Conservation (phyloP, 2,113 vertebrate genomes). For the Hiodon tergisus region DNA sequence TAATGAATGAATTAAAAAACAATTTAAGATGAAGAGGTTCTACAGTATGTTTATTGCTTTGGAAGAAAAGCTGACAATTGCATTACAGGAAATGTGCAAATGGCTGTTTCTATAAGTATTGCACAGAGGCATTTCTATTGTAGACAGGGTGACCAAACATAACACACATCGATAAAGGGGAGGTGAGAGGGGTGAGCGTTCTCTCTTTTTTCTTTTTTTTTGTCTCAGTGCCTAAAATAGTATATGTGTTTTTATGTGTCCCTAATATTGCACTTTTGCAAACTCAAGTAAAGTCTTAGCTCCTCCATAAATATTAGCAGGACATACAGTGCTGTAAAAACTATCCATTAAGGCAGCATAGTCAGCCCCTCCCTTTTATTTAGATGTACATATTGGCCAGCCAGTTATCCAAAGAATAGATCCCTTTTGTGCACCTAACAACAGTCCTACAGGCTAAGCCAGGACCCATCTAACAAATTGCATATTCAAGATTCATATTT, state of each 20-base stretch:
- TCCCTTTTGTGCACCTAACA: background rate
- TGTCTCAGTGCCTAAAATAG: too few relatives aligned
- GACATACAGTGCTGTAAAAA: too few relatives aligned
- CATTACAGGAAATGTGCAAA: background rate
- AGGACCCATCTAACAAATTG: background rate
- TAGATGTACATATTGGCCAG: background rate
- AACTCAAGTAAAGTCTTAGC: too few relatives aligned
- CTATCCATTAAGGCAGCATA: background rate
- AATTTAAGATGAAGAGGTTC: background rate
- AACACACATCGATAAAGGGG: too few relatives aligned
- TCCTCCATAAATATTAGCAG: too few relatives aligned
- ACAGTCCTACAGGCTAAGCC: background rate
- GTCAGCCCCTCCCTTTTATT: background rate
- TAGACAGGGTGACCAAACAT: too few relatives aligned
- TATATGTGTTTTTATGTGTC: too few relatives aligned
- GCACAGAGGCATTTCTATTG: too few relatives aligned
- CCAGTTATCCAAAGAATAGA: conserved; percentile 1
- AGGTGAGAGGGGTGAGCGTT: too few relatives aligned
- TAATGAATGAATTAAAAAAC: conserved; percentile 4
- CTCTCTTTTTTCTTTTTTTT: too few relatives aligned
- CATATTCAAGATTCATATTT: background rate
- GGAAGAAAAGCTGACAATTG: background rate
- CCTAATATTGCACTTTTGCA: too few relatives aligned
- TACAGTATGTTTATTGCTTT: conserved; percentile 12
- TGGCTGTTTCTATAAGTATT: too few relatives aligned